Conservation (phyloP, 2,888 invertebrate genomes). For the Acrobasis suavella region DNA sequence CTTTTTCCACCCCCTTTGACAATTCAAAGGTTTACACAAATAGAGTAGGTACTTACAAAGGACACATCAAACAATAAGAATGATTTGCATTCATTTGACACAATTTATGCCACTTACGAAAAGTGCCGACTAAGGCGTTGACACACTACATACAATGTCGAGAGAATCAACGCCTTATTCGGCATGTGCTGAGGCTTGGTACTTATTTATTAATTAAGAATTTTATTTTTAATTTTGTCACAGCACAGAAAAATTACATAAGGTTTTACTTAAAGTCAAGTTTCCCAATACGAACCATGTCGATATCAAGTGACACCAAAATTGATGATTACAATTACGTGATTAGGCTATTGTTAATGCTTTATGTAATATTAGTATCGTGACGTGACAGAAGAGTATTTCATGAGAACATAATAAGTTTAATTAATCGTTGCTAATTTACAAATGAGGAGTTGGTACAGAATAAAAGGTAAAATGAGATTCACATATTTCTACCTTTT, state of each 20-base stretch:
- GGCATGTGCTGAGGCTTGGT: background rate
- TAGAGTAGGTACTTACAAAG: no score
- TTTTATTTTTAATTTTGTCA: slow-evolving; percentile 13
- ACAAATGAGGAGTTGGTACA: no score
- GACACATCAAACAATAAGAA: slow-evolving; percentile 8
- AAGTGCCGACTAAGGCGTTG: slow-evolving; percentile 1
- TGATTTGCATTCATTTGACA: slow-evolving; percentile 18
- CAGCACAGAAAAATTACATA: slow-evolving; percentile 1
- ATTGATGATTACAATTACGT: slow-evolving; percentile 13
- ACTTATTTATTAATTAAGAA: slow-evolving; percentile 14
- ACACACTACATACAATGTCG: background rate
- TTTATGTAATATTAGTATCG: slow-evolving; percentile 6
- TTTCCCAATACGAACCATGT: slow-evolving; percentile 3
- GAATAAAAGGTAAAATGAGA: no score
- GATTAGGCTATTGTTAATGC: slow-evolving; percentile 19
- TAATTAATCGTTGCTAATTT: background rate
- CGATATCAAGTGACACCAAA: background rate
- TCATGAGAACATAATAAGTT: background rate
- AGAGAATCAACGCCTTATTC: no score
- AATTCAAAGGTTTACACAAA: no score
- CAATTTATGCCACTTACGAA: slow-evolving; percentile 5
- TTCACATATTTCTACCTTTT: no score
- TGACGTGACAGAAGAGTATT: background rate
- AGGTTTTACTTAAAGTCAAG: slow-evolving; percentile 6
- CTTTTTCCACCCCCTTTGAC: no score